A percentile compares a stretch with the other conserved stretches of the same genome.
Conservation (phyloP, 2,888 invertebrate species). For the Timema cristinae region DNA sequence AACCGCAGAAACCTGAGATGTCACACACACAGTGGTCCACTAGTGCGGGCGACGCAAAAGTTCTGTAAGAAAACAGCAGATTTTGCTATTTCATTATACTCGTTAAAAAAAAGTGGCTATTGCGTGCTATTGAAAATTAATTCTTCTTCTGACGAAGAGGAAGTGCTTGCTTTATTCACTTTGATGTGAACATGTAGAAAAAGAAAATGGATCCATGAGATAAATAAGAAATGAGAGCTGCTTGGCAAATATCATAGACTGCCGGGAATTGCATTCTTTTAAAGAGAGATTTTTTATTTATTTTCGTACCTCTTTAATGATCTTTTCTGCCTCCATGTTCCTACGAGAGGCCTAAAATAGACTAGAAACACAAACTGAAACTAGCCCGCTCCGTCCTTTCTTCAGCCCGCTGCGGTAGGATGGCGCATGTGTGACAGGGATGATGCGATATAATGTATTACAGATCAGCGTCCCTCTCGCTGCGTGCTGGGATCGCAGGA, state of each 20-base stretch:
- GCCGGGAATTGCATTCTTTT: neutral
- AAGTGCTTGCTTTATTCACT: neutral
- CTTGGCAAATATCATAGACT: conserved; percentile 10
- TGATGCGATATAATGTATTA: too few species aligned
- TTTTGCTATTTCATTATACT: neutral
- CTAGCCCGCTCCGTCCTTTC: too few species aligned
- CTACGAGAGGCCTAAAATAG: too few species aligned
- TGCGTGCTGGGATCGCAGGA: too few species aligned
- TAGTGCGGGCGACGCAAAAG: neutral
- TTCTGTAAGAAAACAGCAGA: neutral
- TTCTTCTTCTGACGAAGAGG: neutral
- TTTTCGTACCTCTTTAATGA: neutral
- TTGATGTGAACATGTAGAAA: neutral
- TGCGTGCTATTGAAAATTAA: neutral
- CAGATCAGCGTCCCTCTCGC: too few species aligned
- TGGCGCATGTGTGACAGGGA: too few species aligned
- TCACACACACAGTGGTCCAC: neutral
- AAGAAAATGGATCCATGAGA: conserved; percentile 7
- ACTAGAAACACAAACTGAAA: too few species aligned
- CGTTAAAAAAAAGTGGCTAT: too few species aligned
- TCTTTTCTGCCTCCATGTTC: too few species aligned
- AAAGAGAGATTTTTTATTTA: conserved; percentile 1
- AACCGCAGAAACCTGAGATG: neutral
- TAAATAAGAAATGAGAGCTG: neutral
- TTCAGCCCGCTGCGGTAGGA: too few species aligned